phyloP scores from a whole-genome alignment of 2,888 invertebrate species.

The Drosophila eohydei region DNA sequence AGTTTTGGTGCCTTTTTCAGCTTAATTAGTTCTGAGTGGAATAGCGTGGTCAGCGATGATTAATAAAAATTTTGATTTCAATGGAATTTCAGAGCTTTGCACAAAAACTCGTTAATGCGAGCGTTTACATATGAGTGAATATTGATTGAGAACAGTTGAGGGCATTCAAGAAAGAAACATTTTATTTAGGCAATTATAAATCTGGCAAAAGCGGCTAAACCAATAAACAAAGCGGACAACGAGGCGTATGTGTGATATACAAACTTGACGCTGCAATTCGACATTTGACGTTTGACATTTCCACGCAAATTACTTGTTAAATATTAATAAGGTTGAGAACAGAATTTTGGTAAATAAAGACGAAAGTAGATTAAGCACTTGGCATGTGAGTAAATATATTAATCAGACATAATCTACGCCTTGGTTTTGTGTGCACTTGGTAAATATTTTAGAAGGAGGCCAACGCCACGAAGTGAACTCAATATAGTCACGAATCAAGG shows the following conservation, averaged over 20 bases:
- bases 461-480: slow-evolving; percentile 11
- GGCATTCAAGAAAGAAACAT: not conserved
- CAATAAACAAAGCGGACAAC: slow-evolving; percentile 24
- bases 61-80: slow-evolving; percentile 38
- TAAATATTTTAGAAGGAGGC: slow-evolving; percentile 60
- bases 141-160: slow-evolving; percentile 30
- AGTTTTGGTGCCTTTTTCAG: slow-evolving; percentile 18
- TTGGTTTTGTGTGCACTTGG: slow-evolving; percentile 42
- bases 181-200: slow-evolving; percentile 7
- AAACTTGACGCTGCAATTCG: slow-evolving; percentile 18
- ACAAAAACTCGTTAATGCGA: slow-evolving; percentile 31
- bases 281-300: slow-evolving; percentile 69
- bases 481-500: slow-evolving; percentile 3
- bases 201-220: not conserved
- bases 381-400: slow-evolving; percentile 43
- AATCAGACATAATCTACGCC: slow-evolving; percentile 41
- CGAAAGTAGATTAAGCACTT: not conserved
- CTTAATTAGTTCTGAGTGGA: slow-evolving; percentile 28
- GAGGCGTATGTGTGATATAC: slow-evolving; percentile 30
- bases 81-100: slow-evolving; percentile 35
- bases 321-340: slow-evolving; percentile 57
- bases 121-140: slow-evolving; percentile 23
- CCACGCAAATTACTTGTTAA: slow-evolving; percentile 49
- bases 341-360: slow-evolving; percentile 11
- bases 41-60: slow-evolving; percentile 31